Conservation (phyloP, 2,797 vertebrate genomes). For the Buceros bicornis region DNA sequence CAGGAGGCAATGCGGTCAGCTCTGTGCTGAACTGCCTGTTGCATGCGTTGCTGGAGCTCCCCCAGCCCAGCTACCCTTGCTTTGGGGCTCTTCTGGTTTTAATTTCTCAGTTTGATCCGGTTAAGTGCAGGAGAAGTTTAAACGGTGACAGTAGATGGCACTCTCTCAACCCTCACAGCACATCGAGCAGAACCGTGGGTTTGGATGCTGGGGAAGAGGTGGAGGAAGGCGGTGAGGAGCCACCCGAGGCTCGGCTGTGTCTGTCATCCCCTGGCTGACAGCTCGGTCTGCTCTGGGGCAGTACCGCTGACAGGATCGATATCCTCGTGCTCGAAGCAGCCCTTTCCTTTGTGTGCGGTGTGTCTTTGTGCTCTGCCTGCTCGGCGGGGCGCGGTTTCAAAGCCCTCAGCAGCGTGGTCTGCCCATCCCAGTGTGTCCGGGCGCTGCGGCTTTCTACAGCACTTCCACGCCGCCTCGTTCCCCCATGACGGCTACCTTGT, state of each 20-base stretch:
- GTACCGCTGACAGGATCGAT: not conserved
- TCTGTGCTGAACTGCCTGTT: not conserved
- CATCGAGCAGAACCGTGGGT: accelerated
- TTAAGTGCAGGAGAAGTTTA: not conserved
- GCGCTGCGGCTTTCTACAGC: not conserved
- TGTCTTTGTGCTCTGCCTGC: not conserved
- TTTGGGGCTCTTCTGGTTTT: not conserved
- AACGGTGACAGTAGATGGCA: conserved; percentile 31
- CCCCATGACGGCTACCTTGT: not conserved
- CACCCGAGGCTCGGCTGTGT: not conserved
- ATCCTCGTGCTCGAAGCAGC: accelerated
- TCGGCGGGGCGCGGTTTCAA: not conserved
- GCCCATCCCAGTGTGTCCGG: accelerated
- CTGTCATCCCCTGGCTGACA: not conserved
- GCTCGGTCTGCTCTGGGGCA: not conserved
- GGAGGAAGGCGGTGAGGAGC: not conserved
- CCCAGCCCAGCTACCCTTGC: not conserved
- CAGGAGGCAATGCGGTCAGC: accelerated
- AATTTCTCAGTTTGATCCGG: not conserved
- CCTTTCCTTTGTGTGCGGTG: accelerated
- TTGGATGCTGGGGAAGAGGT: not conserved
- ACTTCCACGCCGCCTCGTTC: accelerated
- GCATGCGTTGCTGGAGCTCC: not conserved
- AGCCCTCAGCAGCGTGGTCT: accelerated
- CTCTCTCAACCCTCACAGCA: not conserved